phyloP scores from a whole-genome alignment of 2,113 vertebrate species.

The Cricetomys ansorgei region DNA sequence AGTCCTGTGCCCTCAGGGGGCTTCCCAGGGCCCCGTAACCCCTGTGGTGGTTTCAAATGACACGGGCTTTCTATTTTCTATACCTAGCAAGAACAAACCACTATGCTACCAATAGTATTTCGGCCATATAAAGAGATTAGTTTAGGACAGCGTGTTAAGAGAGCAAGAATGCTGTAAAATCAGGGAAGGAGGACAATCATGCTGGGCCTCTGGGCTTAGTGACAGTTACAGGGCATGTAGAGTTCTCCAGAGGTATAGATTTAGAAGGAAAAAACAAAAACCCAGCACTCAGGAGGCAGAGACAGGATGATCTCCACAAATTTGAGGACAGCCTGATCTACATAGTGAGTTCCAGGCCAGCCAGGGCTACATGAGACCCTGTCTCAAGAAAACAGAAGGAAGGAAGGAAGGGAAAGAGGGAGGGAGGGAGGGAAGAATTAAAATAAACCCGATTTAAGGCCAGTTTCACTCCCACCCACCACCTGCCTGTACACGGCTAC shows the following conservation, averaged over 20 bases:
- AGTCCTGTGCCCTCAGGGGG: not conserved
- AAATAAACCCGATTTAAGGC: not conserved
- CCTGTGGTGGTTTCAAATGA: not conserved
- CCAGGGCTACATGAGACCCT: not conserved
- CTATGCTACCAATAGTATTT: not conserved
- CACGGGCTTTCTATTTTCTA: not conserved
- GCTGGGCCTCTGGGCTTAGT: not conserved
- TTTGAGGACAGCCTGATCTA: not conserved
- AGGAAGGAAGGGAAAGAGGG: not conserved
- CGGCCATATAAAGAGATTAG: not conserved
- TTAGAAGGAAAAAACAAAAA: not conserved
- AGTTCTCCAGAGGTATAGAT: not conserved
- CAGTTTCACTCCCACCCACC: accelerated
- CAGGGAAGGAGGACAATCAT: not conserved
- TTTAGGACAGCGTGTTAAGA: not conserved
- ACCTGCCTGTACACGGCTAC: not conserved
- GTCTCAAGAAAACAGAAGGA: not conserved
- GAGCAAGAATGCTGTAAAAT: not conserved
- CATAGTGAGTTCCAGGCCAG: not conserved
- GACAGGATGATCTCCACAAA: not conserved
- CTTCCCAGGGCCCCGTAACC: not conserved
- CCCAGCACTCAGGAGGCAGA: not conserved
- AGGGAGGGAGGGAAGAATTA: not conserved
- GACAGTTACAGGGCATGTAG: not conserved
- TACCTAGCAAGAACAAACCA: not conserved